Evolutionary conservation across 2,888 invertebrate genomes (phyloP).

Genomic region (Meliscaeva auricollis): DNA sequence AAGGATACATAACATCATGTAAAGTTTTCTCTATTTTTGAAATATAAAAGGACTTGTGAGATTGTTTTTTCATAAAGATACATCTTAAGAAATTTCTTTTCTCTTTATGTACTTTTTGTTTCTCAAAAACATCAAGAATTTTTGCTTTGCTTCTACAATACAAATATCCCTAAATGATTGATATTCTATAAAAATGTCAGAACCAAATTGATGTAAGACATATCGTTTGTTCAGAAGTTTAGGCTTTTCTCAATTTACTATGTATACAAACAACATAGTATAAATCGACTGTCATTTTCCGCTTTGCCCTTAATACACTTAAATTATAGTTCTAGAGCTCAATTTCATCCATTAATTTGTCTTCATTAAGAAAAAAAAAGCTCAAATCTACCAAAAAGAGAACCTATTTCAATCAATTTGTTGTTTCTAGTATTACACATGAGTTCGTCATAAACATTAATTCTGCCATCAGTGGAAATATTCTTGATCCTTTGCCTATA

Average conservation of each 20-base stretch:
- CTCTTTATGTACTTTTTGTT: too few species aligned
- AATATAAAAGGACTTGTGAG: too few species aligned
- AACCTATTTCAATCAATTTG: conserved; percentile 34
- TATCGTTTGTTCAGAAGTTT: conserved; percentile 17
- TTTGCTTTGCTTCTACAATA: neutral
- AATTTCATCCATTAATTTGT: conserved; percentile 31
- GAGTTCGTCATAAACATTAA: conserved; percentile 3
- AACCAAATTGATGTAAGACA: conserved; percentile 11
- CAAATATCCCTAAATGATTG: conserved; percentile 6
- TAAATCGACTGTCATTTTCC: conserved; percentile 27
- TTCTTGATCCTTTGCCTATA: neutral
- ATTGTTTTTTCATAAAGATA: too few species aligned
- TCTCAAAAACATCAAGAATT: neutral
- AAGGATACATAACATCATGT: too few species aligned
- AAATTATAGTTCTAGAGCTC: neutral
- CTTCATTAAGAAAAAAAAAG: conserved; percentile 40
- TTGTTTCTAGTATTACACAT: neutral
- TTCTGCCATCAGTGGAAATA: neutral
- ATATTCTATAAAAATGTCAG: conserved; percentile 3
- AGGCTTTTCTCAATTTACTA: neutral
- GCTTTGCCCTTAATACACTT: neutral
- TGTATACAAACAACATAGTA: too few species aligned
- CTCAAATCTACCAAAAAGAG: conserved; percentile 12
- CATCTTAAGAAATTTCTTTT: too few species aligned
- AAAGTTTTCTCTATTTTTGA: too few species aligned